A percentile compares a stretch with the other conserved stretches of the same genome.
phyloP scores from a whole-genome alignment of 1,140 invertebrate species.

The Brachionus asplanchnoidis region DNA sequence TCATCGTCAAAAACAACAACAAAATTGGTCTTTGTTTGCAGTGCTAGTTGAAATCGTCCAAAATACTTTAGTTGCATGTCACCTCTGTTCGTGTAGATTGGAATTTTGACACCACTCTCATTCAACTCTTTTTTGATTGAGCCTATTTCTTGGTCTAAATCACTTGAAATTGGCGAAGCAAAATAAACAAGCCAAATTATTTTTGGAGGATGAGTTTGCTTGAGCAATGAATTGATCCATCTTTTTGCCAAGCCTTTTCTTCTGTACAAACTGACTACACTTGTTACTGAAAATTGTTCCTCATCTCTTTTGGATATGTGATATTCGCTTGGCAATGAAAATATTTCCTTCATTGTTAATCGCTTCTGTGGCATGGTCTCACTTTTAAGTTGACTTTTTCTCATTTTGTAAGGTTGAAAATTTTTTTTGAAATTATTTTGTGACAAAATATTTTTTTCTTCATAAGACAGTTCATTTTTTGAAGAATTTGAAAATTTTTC shows the following conservation, averaged over 20 bases:
- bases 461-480: not conserved
- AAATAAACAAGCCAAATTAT: not conserved
- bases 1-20: not conserved
- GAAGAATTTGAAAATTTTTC: not conserved
- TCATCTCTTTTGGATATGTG: not conserved
- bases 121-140: not conserved
- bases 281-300: not conserved
- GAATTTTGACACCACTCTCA: too few species aligned
- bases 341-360: not conserved
- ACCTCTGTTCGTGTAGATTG: not conserved
- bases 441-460: not conserved
- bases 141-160: not conserved
- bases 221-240: not conserved
- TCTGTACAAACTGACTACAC: not conserved
- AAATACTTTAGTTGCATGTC: constrained; percentile 19
- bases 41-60: constrained; percentile 7
- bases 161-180: not conserved
- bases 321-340: not conserved
- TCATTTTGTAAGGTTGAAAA: not conserved
- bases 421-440: not conserved
- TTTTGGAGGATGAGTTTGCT: not conserved
- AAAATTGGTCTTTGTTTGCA: not conserved
- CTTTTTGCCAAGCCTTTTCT: not conserved
- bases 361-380: not conserved
- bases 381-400: not conserved